Percentiles rank a stretch among this genome's conserved stretches.
phyloP scores from a whole-genome alignment of 2,797 vertebrate species.

The Pangasius djambal region DNA sequence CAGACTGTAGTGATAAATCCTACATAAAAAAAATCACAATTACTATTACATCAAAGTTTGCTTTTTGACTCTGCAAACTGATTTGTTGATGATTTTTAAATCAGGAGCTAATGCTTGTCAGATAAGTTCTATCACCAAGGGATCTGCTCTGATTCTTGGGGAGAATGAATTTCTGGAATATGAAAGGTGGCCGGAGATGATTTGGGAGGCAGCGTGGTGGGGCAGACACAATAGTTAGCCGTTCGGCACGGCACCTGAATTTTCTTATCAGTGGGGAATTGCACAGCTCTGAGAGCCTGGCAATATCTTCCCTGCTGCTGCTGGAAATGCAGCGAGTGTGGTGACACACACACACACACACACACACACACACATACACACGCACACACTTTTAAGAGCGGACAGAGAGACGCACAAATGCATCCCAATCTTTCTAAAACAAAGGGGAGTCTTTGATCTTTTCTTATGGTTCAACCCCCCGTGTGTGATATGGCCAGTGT shows the following conservation, averaged over 20 bases:
- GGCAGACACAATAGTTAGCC: conserved; percentile 61
- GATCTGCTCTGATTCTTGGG: conserved; percentile 39
- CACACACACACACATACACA: conserved; percentile 43
- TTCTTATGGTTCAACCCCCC: conserved; percentile 27
- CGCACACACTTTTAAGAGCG: conserved; percentile 9
- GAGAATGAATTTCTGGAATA: conserved; percentile 59
- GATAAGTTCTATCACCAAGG: not conserved
- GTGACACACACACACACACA: conserved; percentile 47
- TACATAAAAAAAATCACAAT: not conserved
- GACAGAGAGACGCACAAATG: conserved; percentile 45
- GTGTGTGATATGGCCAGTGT: conserved; percentile 45
- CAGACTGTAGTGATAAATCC: not conserved
- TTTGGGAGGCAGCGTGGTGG: conserved; percentile 43
- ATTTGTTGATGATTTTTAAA: not conserved
- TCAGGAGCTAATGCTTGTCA: not conserved
- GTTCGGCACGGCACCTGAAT: conserved; percentile 59
- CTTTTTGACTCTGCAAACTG: not conserved
- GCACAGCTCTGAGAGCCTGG: conserved; percentile 56
- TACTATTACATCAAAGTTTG: not conserved
- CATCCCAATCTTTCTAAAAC: conserved; percentile 68
- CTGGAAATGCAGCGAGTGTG: conserved; percentile 59
- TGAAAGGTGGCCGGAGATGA: conserved; percentile 44
- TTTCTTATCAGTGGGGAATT: conserved; percentile 68
- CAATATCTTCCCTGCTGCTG: conserved; percentile 67
- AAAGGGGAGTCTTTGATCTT: conserved; percentile 69